Evolutionary conservation across 2,113 vertebrate species (phyloP).

Genomic region (Mobula hypostoma): DNA sequence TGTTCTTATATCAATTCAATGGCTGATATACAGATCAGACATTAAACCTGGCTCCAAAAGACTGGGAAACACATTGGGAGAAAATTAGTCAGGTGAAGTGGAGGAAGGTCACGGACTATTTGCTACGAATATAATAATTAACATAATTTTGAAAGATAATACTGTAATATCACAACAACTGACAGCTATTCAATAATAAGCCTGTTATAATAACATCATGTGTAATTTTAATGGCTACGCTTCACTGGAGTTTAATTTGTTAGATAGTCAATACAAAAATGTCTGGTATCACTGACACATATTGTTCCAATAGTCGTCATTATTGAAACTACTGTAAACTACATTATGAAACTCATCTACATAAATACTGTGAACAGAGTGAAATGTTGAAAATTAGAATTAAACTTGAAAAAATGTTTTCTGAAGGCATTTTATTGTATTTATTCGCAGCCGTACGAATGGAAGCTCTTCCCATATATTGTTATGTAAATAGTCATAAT

Average conservation of each 20-base stretch:
- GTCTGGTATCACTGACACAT: not conserved
- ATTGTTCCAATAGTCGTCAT: not conserved
- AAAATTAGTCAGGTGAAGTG: not conserved
- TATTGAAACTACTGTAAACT: not conserved
- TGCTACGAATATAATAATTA: not conserved
- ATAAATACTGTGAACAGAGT: too few species aligned
- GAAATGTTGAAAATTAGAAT: not conserved
- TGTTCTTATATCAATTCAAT: too few species aligned
- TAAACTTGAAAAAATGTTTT: not conserved
- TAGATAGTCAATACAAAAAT: not conserved
- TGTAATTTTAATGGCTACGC: not conserved
- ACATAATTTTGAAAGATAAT: not conserved
- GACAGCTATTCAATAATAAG: not conserved
- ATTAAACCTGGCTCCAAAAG: not conserved
- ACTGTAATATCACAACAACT: not conserved
- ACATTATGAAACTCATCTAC: too few species aligned
- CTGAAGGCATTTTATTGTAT: not conserved
- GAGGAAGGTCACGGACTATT: not conserved
- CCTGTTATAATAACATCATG: not conserved
- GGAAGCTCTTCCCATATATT: not conserved
- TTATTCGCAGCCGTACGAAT: not conserved
- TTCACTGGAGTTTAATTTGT: not conserved
- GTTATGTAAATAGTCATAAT: not conserved
- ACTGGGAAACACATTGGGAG: not conserved
- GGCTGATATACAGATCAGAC: not conserved